phyloP scores from a whole-genome alignment of 2,113 vertebrate species.

The Prolemur simus region DNA sequence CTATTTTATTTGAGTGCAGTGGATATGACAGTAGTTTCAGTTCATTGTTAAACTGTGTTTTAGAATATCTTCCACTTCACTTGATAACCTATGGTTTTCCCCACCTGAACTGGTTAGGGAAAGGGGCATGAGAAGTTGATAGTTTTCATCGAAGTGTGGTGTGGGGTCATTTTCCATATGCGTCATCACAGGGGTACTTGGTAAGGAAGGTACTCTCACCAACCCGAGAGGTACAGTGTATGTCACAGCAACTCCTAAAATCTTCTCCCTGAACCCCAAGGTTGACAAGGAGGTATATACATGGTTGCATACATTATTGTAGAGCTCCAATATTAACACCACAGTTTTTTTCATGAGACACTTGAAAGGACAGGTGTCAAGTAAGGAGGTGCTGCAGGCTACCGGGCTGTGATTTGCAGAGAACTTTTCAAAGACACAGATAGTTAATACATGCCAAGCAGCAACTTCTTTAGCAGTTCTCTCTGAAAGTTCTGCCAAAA shows the following conservation, averaged over 20 bases:
- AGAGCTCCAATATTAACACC: background rate
- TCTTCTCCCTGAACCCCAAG: background rate
- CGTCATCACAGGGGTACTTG: background rate
- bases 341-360: background rate
- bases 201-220: background rate
- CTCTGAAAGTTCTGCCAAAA: background rate
- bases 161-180: background rate
- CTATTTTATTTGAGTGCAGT: background rate
- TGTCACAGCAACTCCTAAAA: background rate
- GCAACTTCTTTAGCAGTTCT: slow-evolving; percentile 20
- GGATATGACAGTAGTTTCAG: background rate
- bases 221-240: background rate
- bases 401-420: background rate
- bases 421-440: background rate
- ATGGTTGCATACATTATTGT: background rate
- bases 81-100: background rate
- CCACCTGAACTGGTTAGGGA: background rate
- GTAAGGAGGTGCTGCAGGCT: background rate
- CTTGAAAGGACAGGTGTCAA: background rate
- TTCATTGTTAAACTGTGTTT: background rate
- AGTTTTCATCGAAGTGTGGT: background rate
- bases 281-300: background rate
- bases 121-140: background rate
- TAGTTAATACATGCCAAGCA: background rate
- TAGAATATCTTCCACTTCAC: background rate